Evolutionary conservation across 2,113 vertebrate genomes (phyloP).

Genomic region (Mohoua ochrocephala): DNA sequence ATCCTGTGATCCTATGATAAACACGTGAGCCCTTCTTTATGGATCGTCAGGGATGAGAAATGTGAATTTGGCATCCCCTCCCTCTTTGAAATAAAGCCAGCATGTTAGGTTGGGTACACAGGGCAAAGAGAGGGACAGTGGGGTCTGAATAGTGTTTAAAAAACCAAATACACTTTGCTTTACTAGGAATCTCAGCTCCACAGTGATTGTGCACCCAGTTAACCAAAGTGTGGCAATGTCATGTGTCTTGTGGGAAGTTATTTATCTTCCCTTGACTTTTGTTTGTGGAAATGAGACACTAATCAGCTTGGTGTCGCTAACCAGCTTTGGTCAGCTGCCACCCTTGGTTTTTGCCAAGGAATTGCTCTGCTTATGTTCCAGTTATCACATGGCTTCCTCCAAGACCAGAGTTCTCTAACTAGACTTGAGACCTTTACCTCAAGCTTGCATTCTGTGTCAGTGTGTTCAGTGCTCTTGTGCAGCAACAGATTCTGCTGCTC

Average conservation of each 20-base stretch:
- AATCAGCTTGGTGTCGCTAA: constrained; percentile 36
- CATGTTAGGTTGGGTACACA: not conserved
- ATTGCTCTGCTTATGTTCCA: not conserved
- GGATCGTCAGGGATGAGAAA: constrained; percentile 44
- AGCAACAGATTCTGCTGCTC: not conserved
- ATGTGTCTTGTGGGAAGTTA: constrained; percentile 19
- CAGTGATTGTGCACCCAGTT: not conserved
- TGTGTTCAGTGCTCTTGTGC: not conserved
- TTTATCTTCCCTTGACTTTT: constrained; percentile 22
- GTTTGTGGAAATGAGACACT: constrained; percentile 27
- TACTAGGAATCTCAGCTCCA: not conserved
- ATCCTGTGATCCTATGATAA: constrained; percentile 44
- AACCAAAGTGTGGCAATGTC: not conserved
- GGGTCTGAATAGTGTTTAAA: not conserved
- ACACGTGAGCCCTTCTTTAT: constrained; percentile 32
- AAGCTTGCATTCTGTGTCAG: not conserved
- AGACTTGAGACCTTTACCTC: not conserved
- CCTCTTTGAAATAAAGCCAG: constrained; percentile 20
- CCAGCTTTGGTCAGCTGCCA: constrained; percentile 29
- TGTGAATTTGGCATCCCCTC: constrained; percentile 26
- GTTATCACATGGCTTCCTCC: not conserved
- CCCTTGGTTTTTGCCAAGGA: constrained; percentile 19
- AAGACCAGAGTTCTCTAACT: not conserved
- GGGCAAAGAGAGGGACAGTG: not conserved
- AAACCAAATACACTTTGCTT: not conserved